Conservation (phyloP, 2,888 invertebrate species). For the Caenorhabditis zanzibari region DNA sequence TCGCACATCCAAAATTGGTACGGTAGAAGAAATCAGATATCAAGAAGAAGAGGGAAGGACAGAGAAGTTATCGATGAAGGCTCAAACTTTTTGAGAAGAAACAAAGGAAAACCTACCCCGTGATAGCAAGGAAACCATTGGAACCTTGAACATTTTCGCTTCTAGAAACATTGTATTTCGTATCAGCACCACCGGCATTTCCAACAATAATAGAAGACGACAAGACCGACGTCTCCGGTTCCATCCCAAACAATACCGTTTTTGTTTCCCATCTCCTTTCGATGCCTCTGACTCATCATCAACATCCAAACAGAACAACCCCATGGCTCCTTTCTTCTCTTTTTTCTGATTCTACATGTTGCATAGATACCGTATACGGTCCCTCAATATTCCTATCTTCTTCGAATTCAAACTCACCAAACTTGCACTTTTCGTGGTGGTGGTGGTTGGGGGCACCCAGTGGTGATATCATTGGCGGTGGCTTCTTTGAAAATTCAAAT, state of each 20-base stretch:
- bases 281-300: slow-evolving; percentile 42
- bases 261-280: slow-evolving; percentile 47
- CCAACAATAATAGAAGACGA: slow-evolving; percentile 34
- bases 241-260: slow-evolving; percentile 56
- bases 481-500: slow-evolving; percentile 49
- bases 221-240: slow-evolving; percentile 25
- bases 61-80: too few relatives aligned
- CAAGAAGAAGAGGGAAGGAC: too few relatives aligned
- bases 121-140: neutral
- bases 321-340: slow-evolving; percentile 26
- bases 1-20: neutral
- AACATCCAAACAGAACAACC: slow-evolving; percentile 20
- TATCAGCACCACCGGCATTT: neutral
- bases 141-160: neutral
- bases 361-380: slow-evolving; percentile 21
- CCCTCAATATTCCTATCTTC: neutral
- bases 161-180: slow-evolving; percentile 8
- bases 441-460: neutral
- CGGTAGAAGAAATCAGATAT: neutral
- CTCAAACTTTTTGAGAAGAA: too few relatives aligned
- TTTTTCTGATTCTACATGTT: slow-evolving; percentile 20
- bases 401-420: slow-evolving; percentile 17
- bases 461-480: slow-evolving; percentile 36
- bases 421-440: slow-evolving; percentile 9
- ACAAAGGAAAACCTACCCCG: too few relatives aligned